Percentiles rank a stretch among this genome's conserved stretches.
These are phyloP conservation scores for Notarius lentiginosus DNA, from an alignment of 2,113 vertebrate genomes.

Conservation along the genomic window DNA sequence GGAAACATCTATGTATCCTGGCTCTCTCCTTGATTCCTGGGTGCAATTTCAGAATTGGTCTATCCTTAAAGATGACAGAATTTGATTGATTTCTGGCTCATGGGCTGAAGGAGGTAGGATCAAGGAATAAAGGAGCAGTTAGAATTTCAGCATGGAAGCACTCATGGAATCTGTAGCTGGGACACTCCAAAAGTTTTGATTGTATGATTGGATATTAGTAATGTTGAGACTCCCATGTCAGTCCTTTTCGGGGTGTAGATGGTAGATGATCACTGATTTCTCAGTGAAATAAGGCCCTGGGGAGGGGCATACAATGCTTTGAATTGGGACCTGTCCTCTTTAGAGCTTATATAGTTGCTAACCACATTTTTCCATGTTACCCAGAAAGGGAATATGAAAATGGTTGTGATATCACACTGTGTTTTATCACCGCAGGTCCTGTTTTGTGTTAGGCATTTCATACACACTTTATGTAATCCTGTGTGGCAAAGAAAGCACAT, in stretches of 20 bases:
- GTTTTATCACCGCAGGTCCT: slow-evolving; percentile 29
- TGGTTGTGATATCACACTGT: slow-evolving; percentile 38
- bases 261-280: background rate
- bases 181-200: background rate
- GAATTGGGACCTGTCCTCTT: background rate
- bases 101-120: background rate
- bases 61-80: background rate
- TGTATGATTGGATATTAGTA: slow-evolving; percentile 16
- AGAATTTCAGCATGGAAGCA: background rate
- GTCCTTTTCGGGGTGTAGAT: slow-evolving; percentile 9
- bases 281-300: background rate
- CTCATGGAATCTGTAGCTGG: background rate
- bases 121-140: background rate
- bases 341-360: slow-evolving; percentile 21
- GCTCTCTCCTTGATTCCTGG: background rate
- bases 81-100: background rate
- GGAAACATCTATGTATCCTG: background rate
- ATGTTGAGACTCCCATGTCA: background rate
- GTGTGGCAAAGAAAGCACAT: slow-evolving; percentile 60
- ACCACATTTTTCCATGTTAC: slow-evolving; percentile 25
- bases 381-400: slow-evolving; percentile 22
- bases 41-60: background rate
- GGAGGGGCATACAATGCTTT: background rate
- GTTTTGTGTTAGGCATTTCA: slow-evolving; percentile 43
- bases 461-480: slow-evolving; percentile 42